Conservation (phyloP, 2,113 vertebrate species). For the Sinocyclocheilus rhinocerous region DNA sequence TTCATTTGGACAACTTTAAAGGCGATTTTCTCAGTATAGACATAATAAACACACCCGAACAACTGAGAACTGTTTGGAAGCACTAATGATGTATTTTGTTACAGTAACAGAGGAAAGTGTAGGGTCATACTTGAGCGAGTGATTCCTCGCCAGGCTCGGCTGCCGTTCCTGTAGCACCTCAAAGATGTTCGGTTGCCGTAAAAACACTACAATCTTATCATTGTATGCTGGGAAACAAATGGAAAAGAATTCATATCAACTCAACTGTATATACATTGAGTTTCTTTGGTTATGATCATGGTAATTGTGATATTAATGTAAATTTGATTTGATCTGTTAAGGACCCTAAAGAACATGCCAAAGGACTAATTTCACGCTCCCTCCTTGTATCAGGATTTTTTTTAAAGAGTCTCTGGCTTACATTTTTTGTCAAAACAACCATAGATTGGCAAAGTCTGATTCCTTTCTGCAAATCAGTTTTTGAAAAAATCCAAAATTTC, state of each 20-base stretch:
- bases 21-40: background rate
- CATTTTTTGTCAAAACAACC: background rate
- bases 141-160: slow-evolving; percentile 86
- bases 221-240: slow-evolving; percentile 81
- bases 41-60: slow-evolving; percentile 27
- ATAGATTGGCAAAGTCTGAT: background rate
- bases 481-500: background rate
- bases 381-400: too few species aligned
- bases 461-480: background rate
- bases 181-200: slow-evolving; percentile 89
- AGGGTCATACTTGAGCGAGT: slow-evolving; percentile 82
- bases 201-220: slow-evolving; percentile 90
- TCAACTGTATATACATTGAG: background rate
- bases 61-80: background rate
- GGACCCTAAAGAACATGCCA: too few species aligned
- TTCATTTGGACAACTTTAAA: too few species aligned
- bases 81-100: background rate
- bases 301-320: background rate
- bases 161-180: slow-evolving; percentile 91
- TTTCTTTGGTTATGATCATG: background rate
- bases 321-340: too few species aligned
- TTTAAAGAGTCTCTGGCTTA: too few species aligned
- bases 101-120: background rate
- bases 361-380: too few species aligned
- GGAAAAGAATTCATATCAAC: background rate